Evolutionary conservation across 2,113 vertebrate genomes (phyloP).

Genomic region (Rhea pennata): DNA sequence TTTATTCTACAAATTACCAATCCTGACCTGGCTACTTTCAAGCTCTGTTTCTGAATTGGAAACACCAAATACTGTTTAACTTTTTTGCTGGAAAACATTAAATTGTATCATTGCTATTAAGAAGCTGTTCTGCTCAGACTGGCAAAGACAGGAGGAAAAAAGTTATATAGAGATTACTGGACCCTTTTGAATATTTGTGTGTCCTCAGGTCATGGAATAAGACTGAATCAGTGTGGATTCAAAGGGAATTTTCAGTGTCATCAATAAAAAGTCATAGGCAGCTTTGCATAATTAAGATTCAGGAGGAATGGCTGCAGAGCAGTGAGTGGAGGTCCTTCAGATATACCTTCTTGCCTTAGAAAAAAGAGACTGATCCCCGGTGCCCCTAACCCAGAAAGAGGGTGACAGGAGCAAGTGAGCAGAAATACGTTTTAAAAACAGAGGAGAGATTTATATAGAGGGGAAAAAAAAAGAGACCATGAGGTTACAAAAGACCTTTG

Average conservation of each 20-base stretch:
- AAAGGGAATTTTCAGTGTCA: not conserved
- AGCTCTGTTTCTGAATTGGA: not conserved
- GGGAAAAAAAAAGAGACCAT: not conserved
- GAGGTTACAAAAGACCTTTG: not conserved
- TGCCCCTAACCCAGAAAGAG: not conserved
- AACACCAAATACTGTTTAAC: not conserved
- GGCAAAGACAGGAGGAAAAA: not conserved
- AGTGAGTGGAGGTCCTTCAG: not conserved
- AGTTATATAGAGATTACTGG: not conserved
- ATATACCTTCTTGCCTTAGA: not conserved
- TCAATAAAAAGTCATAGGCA: not conserved
- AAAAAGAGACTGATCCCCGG: not conserved
- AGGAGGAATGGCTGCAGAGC: not conserved
- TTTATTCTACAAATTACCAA: not conserved
- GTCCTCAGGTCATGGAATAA: not conserved
- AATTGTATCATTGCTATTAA: not conserved
- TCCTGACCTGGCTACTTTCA: not conserved
- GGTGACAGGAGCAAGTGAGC: not conserved
- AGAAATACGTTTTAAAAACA: not conserved
- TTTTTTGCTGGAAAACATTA: not conserved
- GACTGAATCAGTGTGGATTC: not conserved
- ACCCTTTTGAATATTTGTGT: not conserved
- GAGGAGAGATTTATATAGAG: not conserved
- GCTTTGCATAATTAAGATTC: not conserved
- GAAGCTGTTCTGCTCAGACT: not conserved